Base-by-base conservation (phyloP, 2,888 invertebrate species). In the Neoaliturus tenellus region DNA sequence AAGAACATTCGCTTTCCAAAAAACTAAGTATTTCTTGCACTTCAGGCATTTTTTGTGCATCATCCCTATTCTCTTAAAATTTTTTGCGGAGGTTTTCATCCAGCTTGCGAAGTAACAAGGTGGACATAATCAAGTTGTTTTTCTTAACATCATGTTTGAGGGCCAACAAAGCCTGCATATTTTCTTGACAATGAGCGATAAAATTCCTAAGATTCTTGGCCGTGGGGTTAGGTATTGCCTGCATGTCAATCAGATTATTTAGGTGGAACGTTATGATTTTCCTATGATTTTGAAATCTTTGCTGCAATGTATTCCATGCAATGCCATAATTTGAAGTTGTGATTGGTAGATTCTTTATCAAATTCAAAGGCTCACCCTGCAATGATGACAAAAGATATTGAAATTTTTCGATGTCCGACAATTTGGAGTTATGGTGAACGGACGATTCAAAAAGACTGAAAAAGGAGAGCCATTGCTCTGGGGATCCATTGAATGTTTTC, bases 131-230 rank as follows among this genome's bases (percentile, higher is more conserved):
- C 14, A 67, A 31, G 14, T 67, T 67, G 17, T 67, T 31, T 2
- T 67, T 6, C 17, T 67, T 67, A 4, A 67, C n/a, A 4, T 67
- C 67, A 67, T 67, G 67, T 35, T 67, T 67, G 17, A 67, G 67
- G 3, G 67, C 67, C 3, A 67, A 4, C n/a, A 67, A 35, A 14
- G 67, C 67, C 35, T 67, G 67, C 4, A 8, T 8, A 23, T 67
- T 67, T 67, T 67, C 67, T 5, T 51, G 51, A 14, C n/a, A 51
- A 20, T 14, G 20, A 51, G 51, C n/a, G 20, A 51, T 23, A 51
- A 51, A 51, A 2, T 20, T 5, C 23, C 51, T 51, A 2, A 51
- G 4, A 6, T 20, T 51, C 5, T 51, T 51, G 5, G 20, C 2
- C 4, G 20, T 20, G 14, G 51, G 20, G 23, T 5, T 23, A 12